Percentiles rank a stretch among this genome's conserved stretches.
Evolutionary conservation across 2,888 invertebrate species (phyloP).

Genomic region (Polyommatus icarus): DNA sequence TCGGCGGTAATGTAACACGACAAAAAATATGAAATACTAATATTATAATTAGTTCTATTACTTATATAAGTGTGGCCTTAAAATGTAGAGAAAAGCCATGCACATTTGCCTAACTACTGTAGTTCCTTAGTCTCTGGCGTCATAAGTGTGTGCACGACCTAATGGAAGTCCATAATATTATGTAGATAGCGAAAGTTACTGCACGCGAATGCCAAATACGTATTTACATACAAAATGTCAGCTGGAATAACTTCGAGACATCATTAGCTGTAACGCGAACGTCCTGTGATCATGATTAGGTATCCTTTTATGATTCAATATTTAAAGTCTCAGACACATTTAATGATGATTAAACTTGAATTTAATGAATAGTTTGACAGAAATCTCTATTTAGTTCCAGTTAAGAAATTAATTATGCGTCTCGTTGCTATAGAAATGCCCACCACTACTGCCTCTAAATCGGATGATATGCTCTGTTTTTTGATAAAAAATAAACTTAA

Average conservation of each 20-base stretch:
- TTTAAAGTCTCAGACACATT: neutral
- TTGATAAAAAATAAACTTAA: too few species aligned
- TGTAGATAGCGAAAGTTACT: slow-evolving; percentile 34
- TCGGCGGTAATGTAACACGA: neutral
- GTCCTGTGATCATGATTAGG: neutral
- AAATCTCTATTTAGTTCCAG: too few species aligned
- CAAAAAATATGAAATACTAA: neutral
- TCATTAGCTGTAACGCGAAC: neutral
- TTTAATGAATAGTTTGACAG: too few species aligned
- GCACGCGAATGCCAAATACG: slow-evolving; percentile 33
- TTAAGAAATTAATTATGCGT: too few species aligned
- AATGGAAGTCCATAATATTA: slow-evolving; percentile 32
- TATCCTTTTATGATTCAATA: neutral
- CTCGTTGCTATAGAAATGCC: too few species aligned
- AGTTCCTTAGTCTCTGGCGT: neutral
- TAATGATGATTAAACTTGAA: neutral
- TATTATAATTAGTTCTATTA: too few species aligned
- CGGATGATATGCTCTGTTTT: too few species aligned
- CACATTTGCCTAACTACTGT: neutral
- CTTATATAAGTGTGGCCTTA: neutral
- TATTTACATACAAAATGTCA: slow-evolving; percentile 35
- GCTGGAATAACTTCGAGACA: slow-evolving; percentile 10
- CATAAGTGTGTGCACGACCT: slow-evolving; percentile 23
- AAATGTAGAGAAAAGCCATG: neutral
- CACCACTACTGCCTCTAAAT: too few species aligned